A percentile compares a stretch with the other conserved stretches of the same genome.
phyloP scores from a whole-genome alignment of 2,888 invertebrate species.

The Syrphus vitripennis region DNA sequence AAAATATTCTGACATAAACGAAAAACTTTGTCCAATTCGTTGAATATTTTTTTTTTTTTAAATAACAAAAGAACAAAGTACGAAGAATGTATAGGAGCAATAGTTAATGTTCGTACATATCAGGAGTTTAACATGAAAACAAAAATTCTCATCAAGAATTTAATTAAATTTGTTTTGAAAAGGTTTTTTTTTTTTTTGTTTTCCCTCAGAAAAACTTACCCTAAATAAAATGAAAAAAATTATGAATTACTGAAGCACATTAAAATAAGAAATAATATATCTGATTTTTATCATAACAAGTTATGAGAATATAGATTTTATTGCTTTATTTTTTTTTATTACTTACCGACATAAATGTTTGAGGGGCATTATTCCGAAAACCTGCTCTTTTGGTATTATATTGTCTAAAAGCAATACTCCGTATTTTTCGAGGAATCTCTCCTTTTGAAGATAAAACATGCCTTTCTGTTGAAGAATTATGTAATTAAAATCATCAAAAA shows the following conservation, averaged over 20 bases:
- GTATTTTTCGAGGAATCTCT: conserved; percentile 79
- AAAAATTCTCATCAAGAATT: conserved; percentile 17
- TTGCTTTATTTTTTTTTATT: neutral
- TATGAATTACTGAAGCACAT: neutral
- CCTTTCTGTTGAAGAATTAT: neutral
- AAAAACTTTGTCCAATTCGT: conserved; percentile 5
- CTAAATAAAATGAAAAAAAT: neutral
- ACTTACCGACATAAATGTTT: conserved; percentile 86
- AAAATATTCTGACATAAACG: conserved; percentile 2
- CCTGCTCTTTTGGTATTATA: conserved; percentile 78
- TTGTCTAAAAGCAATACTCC: conserved; percentile 78
- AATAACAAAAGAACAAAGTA: neutral
- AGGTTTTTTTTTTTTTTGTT: no score
- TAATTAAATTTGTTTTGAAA: conserved; percentile 29
- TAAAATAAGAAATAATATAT: neutral
- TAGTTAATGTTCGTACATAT: neutral
- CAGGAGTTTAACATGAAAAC: neutral
- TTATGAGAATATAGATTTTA: neutral
- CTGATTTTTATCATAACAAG: neutral
- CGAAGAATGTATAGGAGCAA: neutral
- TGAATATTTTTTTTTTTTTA: neutral
- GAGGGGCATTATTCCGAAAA: conserved; percentile 83
- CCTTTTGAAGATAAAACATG: conserved; percentile 73
- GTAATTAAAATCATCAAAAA: conserved; percentile 6
- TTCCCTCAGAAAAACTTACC: neutral